Evolutionary conservation across 53 echinoderm and acorn worm genomes (phyloP), one percentile per base, ranked within the genome.

Genomic region (Patiria pectinifera): DNA sequence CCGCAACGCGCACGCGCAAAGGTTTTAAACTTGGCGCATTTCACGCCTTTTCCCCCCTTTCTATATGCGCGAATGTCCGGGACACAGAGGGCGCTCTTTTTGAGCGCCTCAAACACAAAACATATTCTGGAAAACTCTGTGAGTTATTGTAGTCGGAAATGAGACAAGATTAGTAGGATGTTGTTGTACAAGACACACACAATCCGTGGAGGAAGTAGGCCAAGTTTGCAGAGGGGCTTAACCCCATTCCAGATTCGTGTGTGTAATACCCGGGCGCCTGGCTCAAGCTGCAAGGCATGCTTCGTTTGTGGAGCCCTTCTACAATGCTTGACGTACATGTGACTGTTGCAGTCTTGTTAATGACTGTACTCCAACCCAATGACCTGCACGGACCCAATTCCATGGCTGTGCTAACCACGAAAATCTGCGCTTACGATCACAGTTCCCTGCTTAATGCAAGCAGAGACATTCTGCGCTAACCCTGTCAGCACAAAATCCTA

Each of bases 141-240:
- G 84, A 62, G 84, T 84, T 84, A 66, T 84, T 84, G 62, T 63
- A 78, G 16, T 79, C 79, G 89, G 90, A 90, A 80, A 90, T 80
- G 48, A 80, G 90, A 66, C 62, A 48, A 69, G 71, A 90, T 90
- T 90, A 66, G 90, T 90, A 80, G 90, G 90, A 90, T 90, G 90
- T 90, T 90, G 80, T 90, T 90, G 90, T 90, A 90, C 90, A 90
- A 81, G 80, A 80, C 80, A 66, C 80, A 90, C 80, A 81, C 90
- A 90, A 81, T 66, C 90, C 87, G 66, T 14, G 19, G 24, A 90
- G 90, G 77, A 90, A 90, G 44, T 90, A 49, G 90, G 90, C 48
- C 90, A 90, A 63, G 90, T 90, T 80, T 90, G 90, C 77, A 81
- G 69, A 90, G 80, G 87, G 63, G 90, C 90, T 81, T 90, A 90